phyloP scores from a whole-genome alignment of 2,797 vertebrate genomes.

The Gephyroberyx darwinii region DNA sequence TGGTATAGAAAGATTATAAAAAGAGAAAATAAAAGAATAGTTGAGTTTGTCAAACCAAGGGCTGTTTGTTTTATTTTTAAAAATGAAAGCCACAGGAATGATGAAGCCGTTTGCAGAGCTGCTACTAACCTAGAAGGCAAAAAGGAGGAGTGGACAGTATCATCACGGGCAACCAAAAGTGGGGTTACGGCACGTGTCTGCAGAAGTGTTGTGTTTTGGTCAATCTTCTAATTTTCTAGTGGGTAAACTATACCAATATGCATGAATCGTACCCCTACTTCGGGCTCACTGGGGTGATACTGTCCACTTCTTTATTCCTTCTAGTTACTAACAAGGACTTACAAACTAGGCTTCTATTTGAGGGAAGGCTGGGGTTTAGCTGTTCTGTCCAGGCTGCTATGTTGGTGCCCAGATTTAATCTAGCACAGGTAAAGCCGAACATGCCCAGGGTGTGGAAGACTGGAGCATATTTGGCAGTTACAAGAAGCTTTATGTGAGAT shows the following conservation, averaged over 20 bases:
- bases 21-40: conserved; percentile 67
- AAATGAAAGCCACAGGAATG: conserved; percentile 74
- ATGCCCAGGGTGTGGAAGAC: conserved; percentile 65
- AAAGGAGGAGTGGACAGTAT: conserved; percentile 27
- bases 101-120: conserved; percentile 74
- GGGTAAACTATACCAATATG: neutral
- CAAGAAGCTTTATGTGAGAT: conserved; percentile 88
- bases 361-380: conserved; percentile 72
- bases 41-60: conserved; percentile 78
- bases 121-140: conserved; percentile 60
- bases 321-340: conserved; percentile 67
- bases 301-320: conserved; percentile 25
- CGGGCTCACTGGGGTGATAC: conserved; percentile 40
- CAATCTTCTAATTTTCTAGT: neutral
- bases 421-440: conserved; percentile 83
- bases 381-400: conserved; percentile 65
- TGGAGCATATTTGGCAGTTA: conserved; percentile 84
- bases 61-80: conserved; percentile 80
- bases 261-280: conserved; percentile 31
- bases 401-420: conserved; percentile 76
- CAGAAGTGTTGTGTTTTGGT: conserved; percentile 25
- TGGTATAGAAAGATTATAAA: conserved; percentile 55
- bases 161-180: conserved; percentile 32
- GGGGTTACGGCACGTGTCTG: conserved; percentile 13
- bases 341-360: conserved; percentile 61